phyloP scores from a whole-genome alignment of 2,888 invertebrate genomes.

The Protonemura montana region DNA sequence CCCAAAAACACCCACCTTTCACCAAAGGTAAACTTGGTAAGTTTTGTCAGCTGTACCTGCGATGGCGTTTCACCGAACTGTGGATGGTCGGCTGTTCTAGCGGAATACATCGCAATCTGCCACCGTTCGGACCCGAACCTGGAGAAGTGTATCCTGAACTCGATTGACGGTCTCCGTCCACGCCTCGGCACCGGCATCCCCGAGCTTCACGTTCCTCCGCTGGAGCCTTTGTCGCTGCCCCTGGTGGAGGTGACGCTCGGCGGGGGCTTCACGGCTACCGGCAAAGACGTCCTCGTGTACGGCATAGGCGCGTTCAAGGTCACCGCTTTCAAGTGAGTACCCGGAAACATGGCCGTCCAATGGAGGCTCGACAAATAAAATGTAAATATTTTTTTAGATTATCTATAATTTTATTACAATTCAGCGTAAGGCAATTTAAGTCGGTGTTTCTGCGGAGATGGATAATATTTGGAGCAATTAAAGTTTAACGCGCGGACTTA shows the following conservation, averaged over 20 bases:
- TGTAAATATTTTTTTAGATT: no score
- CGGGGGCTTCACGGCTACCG: constrained; percentile 60
- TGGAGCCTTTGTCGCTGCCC: constrained; percentile 59
- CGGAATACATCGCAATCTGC: constrained; percentile 54
- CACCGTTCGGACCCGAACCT: constrained; percentile 56
- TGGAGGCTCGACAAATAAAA: no score
- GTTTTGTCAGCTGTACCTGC: no score
- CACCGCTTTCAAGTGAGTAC: constrained; percentile 64
- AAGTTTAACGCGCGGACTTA: no score
- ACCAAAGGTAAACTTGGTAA: no score
- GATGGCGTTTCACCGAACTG: no score
- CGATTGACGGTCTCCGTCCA: constrained; percentile 67
- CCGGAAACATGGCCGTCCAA: no score
- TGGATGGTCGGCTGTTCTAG: constrained; percentile 52
- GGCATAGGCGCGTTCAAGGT: constrained; percentile 72
- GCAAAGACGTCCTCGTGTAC: constrained; percentile 67
- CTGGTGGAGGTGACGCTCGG: constrained; percentile 67
- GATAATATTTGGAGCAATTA: no score
- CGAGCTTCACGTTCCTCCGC: constrained; percentile 43
- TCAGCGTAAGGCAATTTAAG: no score
- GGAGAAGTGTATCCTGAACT: constrained; percentile 63
- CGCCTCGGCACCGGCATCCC: constrained; percentile 55
- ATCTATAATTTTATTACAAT: no score
- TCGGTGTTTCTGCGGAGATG: no score
- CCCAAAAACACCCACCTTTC: no score